Evolutionary conservation across 2,797 vertebrate genomes (phyloP).

Genomic region (Channa striata): DNA sequence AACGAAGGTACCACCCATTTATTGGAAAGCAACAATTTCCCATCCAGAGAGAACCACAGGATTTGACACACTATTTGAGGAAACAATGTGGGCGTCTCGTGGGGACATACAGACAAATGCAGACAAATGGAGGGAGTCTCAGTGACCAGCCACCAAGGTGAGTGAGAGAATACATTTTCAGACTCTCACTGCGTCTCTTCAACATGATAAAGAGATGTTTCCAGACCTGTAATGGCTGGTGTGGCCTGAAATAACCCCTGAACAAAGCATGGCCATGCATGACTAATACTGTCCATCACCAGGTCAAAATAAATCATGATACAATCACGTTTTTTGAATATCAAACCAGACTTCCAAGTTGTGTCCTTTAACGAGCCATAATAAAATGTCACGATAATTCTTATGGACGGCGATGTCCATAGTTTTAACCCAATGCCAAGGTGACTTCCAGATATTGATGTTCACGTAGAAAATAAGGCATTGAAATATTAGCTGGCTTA

Average conservation of each 20-base stretch:
- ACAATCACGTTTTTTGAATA: conserved; percentile 35
- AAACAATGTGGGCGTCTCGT: conserved; percentile 39
- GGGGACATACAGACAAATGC: conserved; percentile 30
- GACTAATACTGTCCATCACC: conserved; percentile 48
- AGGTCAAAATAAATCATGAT: conserved; percentile 21
- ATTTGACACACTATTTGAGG: conserved; percentile 35
- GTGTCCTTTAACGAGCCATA: conserved; percentile 28
- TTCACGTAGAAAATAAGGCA: conserved; percentile 7
- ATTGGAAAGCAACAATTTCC: conserved; percentile 42
- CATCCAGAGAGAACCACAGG: conserved; percentile 3
- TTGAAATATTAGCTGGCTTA: conserved; percentile 26
- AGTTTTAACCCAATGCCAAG: conserved; percentile 16
- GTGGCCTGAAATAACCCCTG: conserved; percentile 65
- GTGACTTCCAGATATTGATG: conserved; percentile 28
- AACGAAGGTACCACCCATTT: conserved; percentile 17
- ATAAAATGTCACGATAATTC: conserved; percentile 28
- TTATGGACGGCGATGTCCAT: not conserved
- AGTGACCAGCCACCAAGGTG: conserved; percentile 57
- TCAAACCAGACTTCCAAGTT: conserved; percentile 13
- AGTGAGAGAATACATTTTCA: conserved; percentile 42
- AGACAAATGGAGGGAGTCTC: conserved; percentile 48
- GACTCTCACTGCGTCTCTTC: conserved; percentile 38
- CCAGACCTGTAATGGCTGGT: conserved; percentile 51
- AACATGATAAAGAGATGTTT: conserved; percentile 58
- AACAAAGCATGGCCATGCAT: conserved; percentile 55